Evolutionary conservation across 2,797 vertebrate species (phyloP).

Genomic region (Eurystomus glaucurus): DNA sequence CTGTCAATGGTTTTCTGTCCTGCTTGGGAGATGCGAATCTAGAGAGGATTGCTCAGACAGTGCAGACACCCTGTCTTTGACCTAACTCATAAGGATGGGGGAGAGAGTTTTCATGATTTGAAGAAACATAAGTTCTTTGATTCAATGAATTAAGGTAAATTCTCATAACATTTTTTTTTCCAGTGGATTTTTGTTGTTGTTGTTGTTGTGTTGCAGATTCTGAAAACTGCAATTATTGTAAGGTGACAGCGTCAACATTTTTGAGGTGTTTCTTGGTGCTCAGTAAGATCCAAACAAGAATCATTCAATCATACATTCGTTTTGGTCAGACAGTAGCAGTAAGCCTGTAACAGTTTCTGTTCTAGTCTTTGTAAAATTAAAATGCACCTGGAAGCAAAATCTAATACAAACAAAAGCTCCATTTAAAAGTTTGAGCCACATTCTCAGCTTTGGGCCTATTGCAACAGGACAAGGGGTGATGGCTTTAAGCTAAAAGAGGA

Average conservation of each 20-base stretch:
- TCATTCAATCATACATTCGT: background rate
- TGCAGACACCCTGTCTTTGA: background rate
- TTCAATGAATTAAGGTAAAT: background rate
- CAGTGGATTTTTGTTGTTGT: background rate
- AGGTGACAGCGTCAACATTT: rapidly evolving
- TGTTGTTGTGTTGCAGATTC: background rate
- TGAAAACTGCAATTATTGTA: background rate
- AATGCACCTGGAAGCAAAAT: background rate
- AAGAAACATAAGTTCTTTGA: background rate
- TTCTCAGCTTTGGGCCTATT: background rate
- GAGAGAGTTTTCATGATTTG: background rate
- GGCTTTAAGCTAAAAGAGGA: background rate
- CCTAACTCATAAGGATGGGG: background rate
- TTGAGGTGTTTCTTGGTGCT: background rate
- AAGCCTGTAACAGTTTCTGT: background rate
- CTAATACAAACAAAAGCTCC: background rate
- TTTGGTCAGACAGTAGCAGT: background rate
- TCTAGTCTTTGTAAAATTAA: background rate
- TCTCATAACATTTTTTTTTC: background rate
- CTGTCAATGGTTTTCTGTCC: background rate
- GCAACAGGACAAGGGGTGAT: background rate
- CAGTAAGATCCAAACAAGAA: background rate
- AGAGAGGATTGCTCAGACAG: background rate
- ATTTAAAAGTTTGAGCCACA: background rate
- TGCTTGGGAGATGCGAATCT: background rate